Evolutionary conservation across 2,797 vertebrate species (phyloP).

Genomic region (Sebastes melanostomus): DNA sequence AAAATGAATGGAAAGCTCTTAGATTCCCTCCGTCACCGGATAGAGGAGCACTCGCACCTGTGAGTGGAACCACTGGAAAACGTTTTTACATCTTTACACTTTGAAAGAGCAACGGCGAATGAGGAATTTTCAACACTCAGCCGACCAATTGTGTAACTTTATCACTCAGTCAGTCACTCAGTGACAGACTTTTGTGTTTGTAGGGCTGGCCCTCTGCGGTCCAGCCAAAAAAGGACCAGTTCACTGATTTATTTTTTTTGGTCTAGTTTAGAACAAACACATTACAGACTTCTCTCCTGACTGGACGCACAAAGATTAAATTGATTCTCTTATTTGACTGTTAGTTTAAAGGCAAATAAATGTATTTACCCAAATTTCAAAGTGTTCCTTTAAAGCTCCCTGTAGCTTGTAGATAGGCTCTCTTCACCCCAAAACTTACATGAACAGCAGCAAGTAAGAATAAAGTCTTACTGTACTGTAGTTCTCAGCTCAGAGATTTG

Average conservation of each 20-base stretch:
- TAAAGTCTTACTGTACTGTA: neutral
- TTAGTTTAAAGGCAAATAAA: neutral
- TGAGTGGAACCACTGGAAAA: too few species aligned
- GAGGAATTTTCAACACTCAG: too few species aligned
- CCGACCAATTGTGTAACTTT: too few species aligned
- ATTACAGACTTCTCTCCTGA: too few species aligned
- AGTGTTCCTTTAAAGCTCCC: neutral
- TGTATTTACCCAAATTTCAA: neutral
- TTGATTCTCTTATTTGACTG: neutral
- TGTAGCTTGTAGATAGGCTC: neutral
- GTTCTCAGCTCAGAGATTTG: neutral
- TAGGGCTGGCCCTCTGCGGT: too few species aligned
- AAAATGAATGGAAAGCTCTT: fast-evolving
- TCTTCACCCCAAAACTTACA: neutral
- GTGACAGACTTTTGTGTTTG: fast-evolving
- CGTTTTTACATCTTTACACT: too few species aligned
- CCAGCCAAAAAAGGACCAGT: too few species aligned
- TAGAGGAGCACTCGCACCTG: too few species aligned
- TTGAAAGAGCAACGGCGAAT: too few species aligned
- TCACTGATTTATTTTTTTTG: neutral
- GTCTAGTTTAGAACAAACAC: neutral
- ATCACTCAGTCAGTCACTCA: too few species aligned
- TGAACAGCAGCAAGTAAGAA: neutral
- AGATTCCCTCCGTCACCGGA: too few species aligned
- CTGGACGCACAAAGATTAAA: neutral